phyloP scores from a whole-genome alignment of 1,140 invertebrate species.

The Tetramorium simillimum region DNA sequence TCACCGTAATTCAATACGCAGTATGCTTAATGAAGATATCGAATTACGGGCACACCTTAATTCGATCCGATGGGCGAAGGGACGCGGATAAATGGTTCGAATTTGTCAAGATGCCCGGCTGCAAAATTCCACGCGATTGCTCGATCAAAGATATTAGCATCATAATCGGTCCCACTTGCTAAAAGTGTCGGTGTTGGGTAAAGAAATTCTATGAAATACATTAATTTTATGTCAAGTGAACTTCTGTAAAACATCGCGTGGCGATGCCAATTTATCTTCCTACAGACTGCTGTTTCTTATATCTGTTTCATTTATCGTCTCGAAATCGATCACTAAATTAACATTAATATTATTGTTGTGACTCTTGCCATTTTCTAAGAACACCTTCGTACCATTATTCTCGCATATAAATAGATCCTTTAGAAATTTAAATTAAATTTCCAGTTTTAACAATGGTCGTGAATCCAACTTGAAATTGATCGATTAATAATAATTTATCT shows the following conservation, averaged over 20 bases:
- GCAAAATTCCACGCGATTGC: neutral
- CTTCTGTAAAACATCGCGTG: neutral
- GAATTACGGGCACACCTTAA: constrained; percentile 77
- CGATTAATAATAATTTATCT: constrained; percentile 45
- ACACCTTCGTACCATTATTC: neutral
- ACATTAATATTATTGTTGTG: neutral
- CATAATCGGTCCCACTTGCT: constrained; percentile 41
- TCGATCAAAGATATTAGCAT: constrained; percentile 51
- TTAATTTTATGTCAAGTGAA: neutral
- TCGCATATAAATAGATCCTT: neutral
- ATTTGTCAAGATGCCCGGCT: constrained; percentile 62
- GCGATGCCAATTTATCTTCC: neutral
- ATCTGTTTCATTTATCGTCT: constrained; percentile 1
- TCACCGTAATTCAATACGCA: constrained; percentile 74
- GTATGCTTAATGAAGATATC: constrained; percentile 77
- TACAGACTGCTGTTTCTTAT: neutral
- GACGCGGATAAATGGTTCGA: constrained; percentile 72
- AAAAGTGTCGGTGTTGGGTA: neutral
- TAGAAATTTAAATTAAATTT: constrained; percentile 30
- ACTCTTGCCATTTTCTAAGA: neutral
- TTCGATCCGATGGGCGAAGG: constrained; percentile 76
- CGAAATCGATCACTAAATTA: neutral
- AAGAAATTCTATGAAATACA: neutral
- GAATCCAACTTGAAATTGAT: constrained; percentile 5
- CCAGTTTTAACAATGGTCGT: neutral